Conservation (phyloP, 2,888 invertebrate genomes). For the Chloroclysta siterata region DNA sequence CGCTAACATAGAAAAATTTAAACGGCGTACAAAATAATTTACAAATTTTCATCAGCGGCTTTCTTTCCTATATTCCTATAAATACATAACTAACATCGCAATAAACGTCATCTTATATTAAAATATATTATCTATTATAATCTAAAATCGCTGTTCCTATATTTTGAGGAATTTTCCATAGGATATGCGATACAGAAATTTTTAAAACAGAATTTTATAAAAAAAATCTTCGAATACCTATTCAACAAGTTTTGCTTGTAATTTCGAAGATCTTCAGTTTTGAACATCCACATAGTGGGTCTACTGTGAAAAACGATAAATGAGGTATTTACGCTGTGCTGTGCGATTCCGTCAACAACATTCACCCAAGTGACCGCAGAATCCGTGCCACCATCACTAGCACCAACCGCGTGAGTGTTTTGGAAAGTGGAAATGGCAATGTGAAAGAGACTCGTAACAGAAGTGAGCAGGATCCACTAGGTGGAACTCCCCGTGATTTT, state of each 20-base stretch:
- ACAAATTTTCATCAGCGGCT: conserved; percentile 58
- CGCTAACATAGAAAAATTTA: conserved; percentile 66
- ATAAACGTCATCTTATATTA: conserved; percentile 65
- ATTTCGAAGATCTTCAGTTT: conserved; percentile 3
- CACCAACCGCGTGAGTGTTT: too few relatives aligned
- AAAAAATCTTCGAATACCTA: conserved; percentile 9
- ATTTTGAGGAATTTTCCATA: conserved; percentile 26
- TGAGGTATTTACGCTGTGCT: too few relatives aligned
- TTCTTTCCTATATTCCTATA: conserved; percentile 49
- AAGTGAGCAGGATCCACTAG: too few relatives aligned
- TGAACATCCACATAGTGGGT: not conserved
- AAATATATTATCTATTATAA: conserved; percentile 69
- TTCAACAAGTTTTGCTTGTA: conserved; percentile 4
- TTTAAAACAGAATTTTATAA: conserved; percentile 30
- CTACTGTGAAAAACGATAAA: not conserved
- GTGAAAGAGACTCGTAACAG: too few relatives aligned
- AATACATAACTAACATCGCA: conserved; percentile 60
- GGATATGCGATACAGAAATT: conserved; percentile 39
- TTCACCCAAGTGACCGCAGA: too few relatives aligned
- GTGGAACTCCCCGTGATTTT: too few relatives aligned
- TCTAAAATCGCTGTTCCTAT: conserved; percentile 44
- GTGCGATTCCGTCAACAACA: too few relatives aligned
- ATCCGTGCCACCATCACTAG: too few relatives aligned
- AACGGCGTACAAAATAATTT: conserved; percentile 80
- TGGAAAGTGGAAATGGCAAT: too few relatives aligned